A percentile compares a stretch with the other conserved stretches of the same genome.
phyloP scores from a whole-genome alignment of 2,888 invertebrate species.

The Meghimatium bilineatum region DNA sequence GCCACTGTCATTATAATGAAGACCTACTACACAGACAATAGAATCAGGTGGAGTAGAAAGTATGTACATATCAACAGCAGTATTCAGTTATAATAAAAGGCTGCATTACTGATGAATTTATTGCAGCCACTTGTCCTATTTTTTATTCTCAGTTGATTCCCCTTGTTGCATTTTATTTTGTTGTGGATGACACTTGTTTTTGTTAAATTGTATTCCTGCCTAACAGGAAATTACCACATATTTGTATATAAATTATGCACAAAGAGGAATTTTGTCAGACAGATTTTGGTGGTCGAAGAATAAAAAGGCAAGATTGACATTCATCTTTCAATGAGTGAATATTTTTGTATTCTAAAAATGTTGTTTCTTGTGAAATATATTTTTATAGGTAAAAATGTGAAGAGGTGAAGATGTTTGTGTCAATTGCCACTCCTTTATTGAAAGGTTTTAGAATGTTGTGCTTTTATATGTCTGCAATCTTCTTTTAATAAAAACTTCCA shows the following conservation, averaged over 20 bases:
- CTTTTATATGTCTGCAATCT: background rate
- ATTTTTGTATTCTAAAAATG: background rate
- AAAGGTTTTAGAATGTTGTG: background rate
- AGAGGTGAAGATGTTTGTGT: background rate
- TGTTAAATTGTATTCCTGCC: no score
- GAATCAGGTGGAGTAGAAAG: no score
- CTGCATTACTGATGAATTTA: no score
- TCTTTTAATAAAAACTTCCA: background rate
- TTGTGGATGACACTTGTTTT: background rate
- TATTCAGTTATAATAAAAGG: no score
- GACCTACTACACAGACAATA: no score
- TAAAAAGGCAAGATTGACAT: background rate
- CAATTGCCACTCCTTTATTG: background rate
- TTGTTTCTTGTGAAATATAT: constrained; percentile 12
- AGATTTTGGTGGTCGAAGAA: background rate
- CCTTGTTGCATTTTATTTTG: background rate
- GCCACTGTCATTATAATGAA: no score
- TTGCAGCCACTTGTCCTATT: no score
- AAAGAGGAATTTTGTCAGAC: background rate
- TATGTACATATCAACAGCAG: no score
- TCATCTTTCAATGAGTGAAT: background rate
- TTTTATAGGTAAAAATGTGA: background rate
- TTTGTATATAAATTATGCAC: background rate
- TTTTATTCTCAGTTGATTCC: no score
- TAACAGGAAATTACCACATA: background rate